A percentile compares a stretch with the other conserved stretches of the same genome.
These are phyloP conservation scores for Centropyge bicolor DNA, from an alignment of 2,797 vertebrate genomes.

Conservation along the genomic window DNA sequence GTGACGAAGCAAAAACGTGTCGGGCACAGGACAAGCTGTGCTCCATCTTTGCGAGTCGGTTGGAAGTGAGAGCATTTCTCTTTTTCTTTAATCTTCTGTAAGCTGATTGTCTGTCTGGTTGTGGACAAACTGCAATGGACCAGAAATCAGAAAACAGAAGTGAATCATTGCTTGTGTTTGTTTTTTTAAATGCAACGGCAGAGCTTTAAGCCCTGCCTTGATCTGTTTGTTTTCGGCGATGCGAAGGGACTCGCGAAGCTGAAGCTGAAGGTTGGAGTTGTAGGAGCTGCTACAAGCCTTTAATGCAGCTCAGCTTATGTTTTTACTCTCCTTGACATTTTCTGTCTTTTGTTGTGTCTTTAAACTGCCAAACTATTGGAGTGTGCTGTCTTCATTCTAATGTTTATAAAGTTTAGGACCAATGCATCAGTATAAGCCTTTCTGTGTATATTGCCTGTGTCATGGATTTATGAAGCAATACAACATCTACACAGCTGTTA, in stretches of 20 bases:
- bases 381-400: not conserved
- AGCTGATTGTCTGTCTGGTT: slow-evolving; percentile 61
- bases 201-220: slow-evolving; percentile 3
- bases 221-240: slow-evolving; percentile 21
- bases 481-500: slow-evolving; percentile 25
- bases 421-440: not conserved
- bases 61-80: slow-evolving; percentile 52
- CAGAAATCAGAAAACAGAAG: slow-evolving; percentile 32
- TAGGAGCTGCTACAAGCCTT: slow-evolving; percentile 18
- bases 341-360: slow-evolving; percentile 2
- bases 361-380: slow-evolving; percentile 7
- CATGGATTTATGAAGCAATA: slow-evolving; percentile 15
- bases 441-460: not conserved
- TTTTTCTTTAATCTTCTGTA: slow-evolving; percentile 59
- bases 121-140: slow-evolving; percentile 31
- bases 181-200: slow-evolving; percentile 24
- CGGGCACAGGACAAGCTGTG: slow-evolving; percentile 74
- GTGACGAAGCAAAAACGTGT: slow-evolving; percentile 84
- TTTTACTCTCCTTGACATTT: slow-evolving; percentile 9
- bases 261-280: slow-evolving; percentile 25
- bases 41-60: slow-evolving; percentile 67
- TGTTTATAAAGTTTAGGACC: slow-evolving; percentile 10
- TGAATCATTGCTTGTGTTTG: slow-evolving; percentile 11
- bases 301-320: slow-evolving; percentile 8
- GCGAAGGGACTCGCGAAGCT: not conserved